phyloP scores from a whole-genome alignment of 2,888 invertebrate genomes.

The Dynastes tityus region DNA sequence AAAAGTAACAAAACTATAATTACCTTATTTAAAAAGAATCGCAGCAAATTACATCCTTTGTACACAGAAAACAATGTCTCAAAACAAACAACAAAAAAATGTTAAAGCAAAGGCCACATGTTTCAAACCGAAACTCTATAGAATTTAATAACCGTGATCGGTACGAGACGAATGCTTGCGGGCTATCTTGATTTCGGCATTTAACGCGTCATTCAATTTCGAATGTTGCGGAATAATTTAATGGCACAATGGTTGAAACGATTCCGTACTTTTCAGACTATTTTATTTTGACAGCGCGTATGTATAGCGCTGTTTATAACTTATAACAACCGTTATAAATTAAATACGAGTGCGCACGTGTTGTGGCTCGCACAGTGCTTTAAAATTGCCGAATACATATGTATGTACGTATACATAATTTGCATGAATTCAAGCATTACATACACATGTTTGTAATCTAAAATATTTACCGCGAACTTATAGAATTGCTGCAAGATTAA shows the following conservation, averaged over 20 bases:
- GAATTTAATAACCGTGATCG: conserved; percentile 12
- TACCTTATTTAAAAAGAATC: conserved; percentile 8
- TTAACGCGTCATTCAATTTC: conserved; percentile 32
- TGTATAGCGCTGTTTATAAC: not conserved
- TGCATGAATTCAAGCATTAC: not conserved
- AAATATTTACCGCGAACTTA: not conserved
- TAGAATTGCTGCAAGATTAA: not conserved
- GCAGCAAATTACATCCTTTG: conserved; percentile 1
- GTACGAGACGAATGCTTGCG: conserved; percentile 1
- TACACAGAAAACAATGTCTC: conserved; percentile 1
- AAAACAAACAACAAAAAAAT: not conserved
- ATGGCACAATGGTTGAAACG: conserved; percentile 1
- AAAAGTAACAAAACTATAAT: conserved; percentile 11
- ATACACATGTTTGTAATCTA: not conserved
- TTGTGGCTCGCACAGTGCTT: not conserved
- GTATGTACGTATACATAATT: not conserved
- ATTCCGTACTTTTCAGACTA: conserved; percentile 4
- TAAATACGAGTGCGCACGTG: not conserved
- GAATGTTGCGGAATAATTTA: conserved; percentile 39
- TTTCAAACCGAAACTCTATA: not conserved
- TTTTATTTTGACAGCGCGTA: not conserved
- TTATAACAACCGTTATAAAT: conserved; percentile 1
- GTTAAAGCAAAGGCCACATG: not conserved
- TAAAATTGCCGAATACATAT: not conserved
- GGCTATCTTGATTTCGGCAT: conserved; percentile 35